These are phyloP conservation scores for Cephus runcator DNA, from an alignment of 2,888 invertebrate genomes.

Conservation along the genomic window DNA sequence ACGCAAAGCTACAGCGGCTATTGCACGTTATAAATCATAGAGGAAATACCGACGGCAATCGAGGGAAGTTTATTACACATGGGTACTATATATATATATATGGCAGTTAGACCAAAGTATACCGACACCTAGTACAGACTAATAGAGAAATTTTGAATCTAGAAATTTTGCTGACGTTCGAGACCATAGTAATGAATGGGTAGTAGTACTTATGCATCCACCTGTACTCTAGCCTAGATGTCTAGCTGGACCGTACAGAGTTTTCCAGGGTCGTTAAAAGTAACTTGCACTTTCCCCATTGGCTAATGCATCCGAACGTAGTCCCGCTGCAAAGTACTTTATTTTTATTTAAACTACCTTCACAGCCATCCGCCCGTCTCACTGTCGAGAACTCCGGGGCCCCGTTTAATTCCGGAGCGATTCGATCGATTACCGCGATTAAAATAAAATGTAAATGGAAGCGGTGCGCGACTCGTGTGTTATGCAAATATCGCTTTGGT, in stretches of 20 bases:
- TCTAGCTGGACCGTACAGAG: neutral
- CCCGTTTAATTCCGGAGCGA: conserved; percentile 52
- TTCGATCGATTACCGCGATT: conserved; percentile 64
- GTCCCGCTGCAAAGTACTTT: conserved; percentile 49
- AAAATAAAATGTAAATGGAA: conserved; percentile 64
- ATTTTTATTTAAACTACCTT: conserved; percentile 62
- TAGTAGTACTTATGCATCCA: neutral
- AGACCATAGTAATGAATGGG: neutral
- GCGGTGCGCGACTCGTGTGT: conserved; percentile 51
- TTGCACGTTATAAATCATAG: neutral
- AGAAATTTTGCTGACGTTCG: neutral
- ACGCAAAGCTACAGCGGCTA: neutral
- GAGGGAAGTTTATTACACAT: neutral
- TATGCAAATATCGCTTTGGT: conserved; percentile 61
- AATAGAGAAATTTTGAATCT: neutral
- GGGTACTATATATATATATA: neutral
- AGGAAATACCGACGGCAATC: neutral
- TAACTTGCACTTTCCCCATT: conserved; percentile 56
- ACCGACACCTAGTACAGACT: neutral
- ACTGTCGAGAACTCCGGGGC: conserved; percentile 21
- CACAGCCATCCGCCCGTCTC: conserved; percentile 10
- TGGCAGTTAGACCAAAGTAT: neutral
- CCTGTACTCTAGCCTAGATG: neutral
- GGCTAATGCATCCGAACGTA: conserved; percentile 57
- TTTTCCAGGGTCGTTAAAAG: conserved; percentile 51